Base-by-base conservation (phyloP, 2,888 invertebrate genomes). In the Megamerina dolium region DNA sequence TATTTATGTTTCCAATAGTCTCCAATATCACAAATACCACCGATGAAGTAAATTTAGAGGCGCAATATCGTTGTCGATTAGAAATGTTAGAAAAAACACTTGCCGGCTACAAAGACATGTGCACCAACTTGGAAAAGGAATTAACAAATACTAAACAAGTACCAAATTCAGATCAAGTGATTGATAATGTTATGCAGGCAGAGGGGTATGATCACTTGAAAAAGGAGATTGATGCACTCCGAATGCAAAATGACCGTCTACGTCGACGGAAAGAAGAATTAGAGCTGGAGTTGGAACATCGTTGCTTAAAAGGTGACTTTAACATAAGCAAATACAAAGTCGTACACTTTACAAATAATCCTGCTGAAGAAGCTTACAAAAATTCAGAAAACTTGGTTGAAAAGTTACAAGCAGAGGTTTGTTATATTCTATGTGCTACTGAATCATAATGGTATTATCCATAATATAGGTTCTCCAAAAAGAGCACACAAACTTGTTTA, bases 1-100 rank as follows among this genome's bases (percentile, higher is more conserved):
- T n/a, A 37, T 45, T 10, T 38, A 13, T 19, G 12, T 4, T 2
- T 2, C 10, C 85, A 1, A 73, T n/a, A n/a, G n/a, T n/a, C n/a
- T n/a, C n/a, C n/a, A n/a, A n/a, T n/a, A n/a, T n/a, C n/a, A n/a
- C n/a, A n/a, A 61, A 56, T 45, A 51, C 51, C 3, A 51, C 49
- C 0, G 13, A 39, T 20, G 66, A 68, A 2, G 50, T 59, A 43
- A 61, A 53, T 45, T 65, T 71, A 2, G 76, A 77, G 10, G 55
- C 74, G 41, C 71, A 73, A 39, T 70, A 81, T 39, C 73, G 77
- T 4, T 81, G 81, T 40, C 74, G 85, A 2, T 78, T 87, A 12
- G 80, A 83, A 41, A 82, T 81, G 57, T 72, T 89, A 36, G 89
- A 90, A 70, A 80, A 79, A 57, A 75, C 83, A 0, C 70, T 89